Evolutionary conservation across 2,113 vertebrate species (phyloP), one percentile per base, ranked within the genome.

Genomic region (Lamprologus callipterus): DNA sequence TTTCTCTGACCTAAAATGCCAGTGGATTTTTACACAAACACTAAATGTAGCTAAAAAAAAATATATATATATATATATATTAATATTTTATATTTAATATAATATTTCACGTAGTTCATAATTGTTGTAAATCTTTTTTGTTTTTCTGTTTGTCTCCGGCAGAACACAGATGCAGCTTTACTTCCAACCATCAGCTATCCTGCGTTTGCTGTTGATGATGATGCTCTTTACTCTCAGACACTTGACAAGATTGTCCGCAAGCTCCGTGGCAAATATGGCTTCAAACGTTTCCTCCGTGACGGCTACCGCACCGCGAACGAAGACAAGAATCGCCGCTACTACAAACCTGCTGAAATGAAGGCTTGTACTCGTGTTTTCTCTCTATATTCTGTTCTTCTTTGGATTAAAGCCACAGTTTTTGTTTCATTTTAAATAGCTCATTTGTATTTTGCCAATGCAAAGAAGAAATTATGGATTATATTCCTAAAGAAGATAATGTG

Each of bases 331-430:
- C 97, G 98, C 2, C 96, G 97, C 47, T 97, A 98, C 81, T 99
- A 99, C 88, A 98, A 98, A 91, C 97, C 98, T n/a, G 98, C 99
- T 7, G 99, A 99, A 91, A 99, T 99, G 94, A 99, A 99, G 98
- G 98, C 99, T 93, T 28, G 94, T 73, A n/a, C 21, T 58, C 3
- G 7, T 14, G 5, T 73, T 53, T 31, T 54, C 14, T 0, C 45
- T 16, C 6, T 82, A 3, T 3, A 2, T 65, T 37, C 19, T 21
- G 19, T 13, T 65, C 60, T 53, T 63, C 11, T 80, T 28, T 58
- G 23, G n/a, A 9, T 13, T 40, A 0, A 26, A 58, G 49, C 19
- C 65, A 3, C n/a, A 26, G 13, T 26, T 45, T 73, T 42, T 23
- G 63, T 70, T 6, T 1, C n/a, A 23, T 70, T 45, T 45, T 16